These are phyloP conservation scores for Xenops minutus DNA, from an alignment of 2,797 vertebrate genomes.

Conservation along the genomic window DNA sequence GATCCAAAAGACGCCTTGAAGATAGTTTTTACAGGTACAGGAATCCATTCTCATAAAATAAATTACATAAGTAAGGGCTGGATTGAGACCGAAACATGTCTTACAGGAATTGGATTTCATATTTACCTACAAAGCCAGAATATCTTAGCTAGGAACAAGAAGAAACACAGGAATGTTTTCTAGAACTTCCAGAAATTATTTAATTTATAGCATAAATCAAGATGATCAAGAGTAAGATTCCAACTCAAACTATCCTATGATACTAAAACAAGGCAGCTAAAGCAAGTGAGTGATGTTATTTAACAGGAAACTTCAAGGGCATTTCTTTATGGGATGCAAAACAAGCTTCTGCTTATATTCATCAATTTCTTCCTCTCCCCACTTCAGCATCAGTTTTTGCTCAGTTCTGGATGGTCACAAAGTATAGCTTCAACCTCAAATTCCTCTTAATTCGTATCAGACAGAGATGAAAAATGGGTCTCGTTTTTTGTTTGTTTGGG, in stretches of 20 bases:
- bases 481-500: background rate
- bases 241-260: background rate
- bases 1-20: background rate
- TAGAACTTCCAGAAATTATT: background rate
- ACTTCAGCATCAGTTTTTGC: background rate
- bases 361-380: background rate
- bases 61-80: background rate
- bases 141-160: background rate
- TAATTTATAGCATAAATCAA: background rate
- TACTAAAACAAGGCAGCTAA: background rate
- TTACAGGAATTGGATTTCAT: background rate
- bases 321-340: background rate
- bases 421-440: background rate
- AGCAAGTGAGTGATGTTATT: background rate
- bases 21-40: background rate
- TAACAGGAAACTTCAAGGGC: background rate
- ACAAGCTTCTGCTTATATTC: background rate
- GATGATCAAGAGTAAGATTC: background rate
- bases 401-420: background rate
- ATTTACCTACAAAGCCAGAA: background rate
- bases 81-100: background rate
- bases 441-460: background rate
- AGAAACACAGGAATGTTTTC: background rate
- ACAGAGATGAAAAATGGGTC: background rate
- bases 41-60: background rate